These are phyloP conservation scores for Scytalopus superciliaris DNA, from an alignment of 2,113 vertebrate genomes.

Conservation along the genomic window DNA sequence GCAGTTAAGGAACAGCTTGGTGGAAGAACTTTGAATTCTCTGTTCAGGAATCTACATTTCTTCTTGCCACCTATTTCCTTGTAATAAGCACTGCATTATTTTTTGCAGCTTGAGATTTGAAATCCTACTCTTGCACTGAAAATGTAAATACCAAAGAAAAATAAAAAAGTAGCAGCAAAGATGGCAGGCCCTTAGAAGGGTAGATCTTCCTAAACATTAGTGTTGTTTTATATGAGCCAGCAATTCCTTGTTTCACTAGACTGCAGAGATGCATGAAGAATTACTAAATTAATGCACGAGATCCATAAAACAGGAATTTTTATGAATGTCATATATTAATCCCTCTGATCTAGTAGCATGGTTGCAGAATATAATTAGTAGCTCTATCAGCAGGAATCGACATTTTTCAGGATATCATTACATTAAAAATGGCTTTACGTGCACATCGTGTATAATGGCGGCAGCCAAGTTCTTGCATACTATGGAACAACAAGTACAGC, in stretches of 20 bases:
- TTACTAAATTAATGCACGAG: not conserved
- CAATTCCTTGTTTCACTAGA: not conserved
- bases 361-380: slow-evolving; percentile 15
- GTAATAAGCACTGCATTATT: not conserved
- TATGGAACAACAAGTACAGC: not conserved
- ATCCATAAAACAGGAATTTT: not conserved
- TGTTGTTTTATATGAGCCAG: not conserved
- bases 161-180: not conserved
- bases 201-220: not conserved
- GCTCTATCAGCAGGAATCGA: not conserved
- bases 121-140: not conserved
- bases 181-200: not conserved
- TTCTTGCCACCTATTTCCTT: not conserved
- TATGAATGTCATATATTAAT: not conserved
- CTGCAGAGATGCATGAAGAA: not conserved
- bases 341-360: not conserved
- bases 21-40: not conserved
- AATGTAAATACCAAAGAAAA: not conserved
- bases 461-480: not conserved
- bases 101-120: not conserved
- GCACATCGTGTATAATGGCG: fast-evolving
- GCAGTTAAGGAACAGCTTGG: not conserved
- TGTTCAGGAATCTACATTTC: not conserved
- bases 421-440: not conserved
- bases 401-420: not conserved